Conservation (phyloP, 2,113 vertebrate genomes). For the Lepidiolamprologus cunningtoni region DNA sequence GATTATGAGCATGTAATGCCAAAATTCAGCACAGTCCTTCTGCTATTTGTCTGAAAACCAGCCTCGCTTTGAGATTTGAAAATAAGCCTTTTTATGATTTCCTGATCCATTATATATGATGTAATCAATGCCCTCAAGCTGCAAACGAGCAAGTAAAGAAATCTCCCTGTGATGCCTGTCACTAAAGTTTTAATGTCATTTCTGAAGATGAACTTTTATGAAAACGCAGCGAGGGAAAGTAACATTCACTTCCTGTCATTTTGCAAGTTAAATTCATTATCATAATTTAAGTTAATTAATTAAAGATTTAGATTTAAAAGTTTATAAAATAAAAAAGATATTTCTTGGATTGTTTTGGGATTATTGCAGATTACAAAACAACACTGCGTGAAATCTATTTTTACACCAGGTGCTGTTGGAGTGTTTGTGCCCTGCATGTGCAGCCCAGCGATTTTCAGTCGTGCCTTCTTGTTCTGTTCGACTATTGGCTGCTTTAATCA, state of each 20-base stretch:
- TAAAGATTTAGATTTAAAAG: neutral
- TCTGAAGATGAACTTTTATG: neutral
- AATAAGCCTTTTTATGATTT: neutral
- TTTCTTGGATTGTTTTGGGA: neutral
- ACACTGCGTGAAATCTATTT: constrained; percentile 2
- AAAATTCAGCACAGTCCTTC: neutral
- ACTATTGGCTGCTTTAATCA: constrained; percentile 39
- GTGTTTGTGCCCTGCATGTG: constrained; percentile 6
- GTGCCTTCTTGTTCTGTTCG: neutral
- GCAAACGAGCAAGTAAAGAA: neutral
- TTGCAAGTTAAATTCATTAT: neutral
- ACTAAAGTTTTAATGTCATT: neutral
- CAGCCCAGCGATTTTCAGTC: neutral
- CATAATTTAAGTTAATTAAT: neutral
- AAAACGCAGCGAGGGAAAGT: neutral
- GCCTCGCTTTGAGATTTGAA: neutral
- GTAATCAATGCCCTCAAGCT: neutral
- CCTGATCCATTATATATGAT: neutral
- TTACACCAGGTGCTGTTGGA: neutral
- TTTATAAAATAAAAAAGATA: neutral
- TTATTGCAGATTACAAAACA: constrained; percentile 15
- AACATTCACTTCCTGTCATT: neutral
- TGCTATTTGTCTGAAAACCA: neutral
- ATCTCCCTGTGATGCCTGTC: neutral
- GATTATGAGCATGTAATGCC: neutral